Evolutionary conservation across 2,888 invertebrate species (phyloP).

Genomic region (Eristalis intricaria): DNA sequence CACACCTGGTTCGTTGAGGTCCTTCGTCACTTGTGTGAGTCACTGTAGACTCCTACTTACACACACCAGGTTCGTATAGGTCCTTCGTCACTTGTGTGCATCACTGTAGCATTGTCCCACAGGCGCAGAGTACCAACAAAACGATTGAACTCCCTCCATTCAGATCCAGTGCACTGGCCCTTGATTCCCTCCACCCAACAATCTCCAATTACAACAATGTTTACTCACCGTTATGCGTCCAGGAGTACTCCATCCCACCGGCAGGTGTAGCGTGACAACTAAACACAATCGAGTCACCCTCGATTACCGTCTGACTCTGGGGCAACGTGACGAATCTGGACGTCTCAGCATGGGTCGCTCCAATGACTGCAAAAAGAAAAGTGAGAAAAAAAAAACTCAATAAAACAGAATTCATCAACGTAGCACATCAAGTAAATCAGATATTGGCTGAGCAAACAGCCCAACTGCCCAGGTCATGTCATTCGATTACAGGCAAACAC

Average conservation of each 20-base stretch:
- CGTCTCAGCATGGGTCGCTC: conserved; percentile 71
- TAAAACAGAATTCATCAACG: neutral
- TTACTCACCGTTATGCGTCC: conserved; percentile 80
- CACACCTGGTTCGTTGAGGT: too few species aligned
- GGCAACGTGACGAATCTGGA: conserved; percentile 79
- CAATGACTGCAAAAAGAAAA: conserved; percentile 68
- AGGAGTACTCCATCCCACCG: conserved; percentile 78
- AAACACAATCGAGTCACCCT: conserved; percentile 79
- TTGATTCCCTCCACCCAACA: neutral
- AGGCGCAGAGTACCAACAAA: too few species aligned
- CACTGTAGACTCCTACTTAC: too few species aligned
- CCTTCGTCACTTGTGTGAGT: too few species aligned
- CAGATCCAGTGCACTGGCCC: neutral
- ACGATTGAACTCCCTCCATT: neutral
- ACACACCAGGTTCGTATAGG: too few species aligned
- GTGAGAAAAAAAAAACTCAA: neutral
- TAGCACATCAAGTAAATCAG: conserved; percentile 19
- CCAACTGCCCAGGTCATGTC: conserved; percentile 6
- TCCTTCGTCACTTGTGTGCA: too few species aligned
- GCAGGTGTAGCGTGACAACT: conserved; percentile 78
- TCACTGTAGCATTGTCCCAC: too few species aligned
- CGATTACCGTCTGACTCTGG: conserved; percentile 79
- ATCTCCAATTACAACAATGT: neutral
- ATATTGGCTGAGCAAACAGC: conserved; percentile 17
- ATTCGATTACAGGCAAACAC: neutral